Evolutionary conservation across 2,888 invertebrate genomes (phyloP), one percentile per base, ranked within the genome.

Genomic region (Neoscelio sp.): DNA sequence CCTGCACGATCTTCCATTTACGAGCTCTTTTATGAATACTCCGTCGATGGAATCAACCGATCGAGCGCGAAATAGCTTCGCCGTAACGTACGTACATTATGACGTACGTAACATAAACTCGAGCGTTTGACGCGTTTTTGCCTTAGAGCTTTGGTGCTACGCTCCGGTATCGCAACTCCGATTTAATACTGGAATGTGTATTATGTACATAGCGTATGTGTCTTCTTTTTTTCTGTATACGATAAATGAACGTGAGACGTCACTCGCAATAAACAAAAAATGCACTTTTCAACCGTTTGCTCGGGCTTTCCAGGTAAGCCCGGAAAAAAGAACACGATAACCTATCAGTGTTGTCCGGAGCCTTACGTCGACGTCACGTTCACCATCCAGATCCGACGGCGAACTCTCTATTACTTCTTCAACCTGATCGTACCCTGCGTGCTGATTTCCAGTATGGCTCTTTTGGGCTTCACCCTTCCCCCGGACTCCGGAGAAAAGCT

Each of bases 381-480:
- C 92, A 97, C 96, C 84, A 97, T 99, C 91, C 96, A 97, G 93
- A 98, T 99, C 88, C 94, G 99, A 85, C 94, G 99, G 90, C 94
- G 99, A 88, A 99, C 99, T 52, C 93, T 99, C 87, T 99, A 99
- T 94, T 99, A 99, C 93, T 98, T 98, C 93, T 98, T 99, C 94
- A 99, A 99, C 93, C 95, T 99, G 91, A 99, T 99, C 91, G 98
- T 99, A 89, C 99, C 99, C 85, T 99, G 99, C 91, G 97, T 99
- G 89, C 95, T 99, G 89, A 99, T 99, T 91, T 98, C 99, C 82
- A 98, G 98, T 85, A 98, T 99, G 97, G 98, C 99, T 85, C 94
- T 99, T 85, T 94, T 99, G 88, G 98, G 99, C 84, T 99, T 99
- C 93, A 98, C 98, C 83, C 93, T 99, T 90, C 99, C 99, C 83